phyloP scores from a whole-genome alignment of 2,888 invertebrate genomes.

The Andrena praecox region DNA sequence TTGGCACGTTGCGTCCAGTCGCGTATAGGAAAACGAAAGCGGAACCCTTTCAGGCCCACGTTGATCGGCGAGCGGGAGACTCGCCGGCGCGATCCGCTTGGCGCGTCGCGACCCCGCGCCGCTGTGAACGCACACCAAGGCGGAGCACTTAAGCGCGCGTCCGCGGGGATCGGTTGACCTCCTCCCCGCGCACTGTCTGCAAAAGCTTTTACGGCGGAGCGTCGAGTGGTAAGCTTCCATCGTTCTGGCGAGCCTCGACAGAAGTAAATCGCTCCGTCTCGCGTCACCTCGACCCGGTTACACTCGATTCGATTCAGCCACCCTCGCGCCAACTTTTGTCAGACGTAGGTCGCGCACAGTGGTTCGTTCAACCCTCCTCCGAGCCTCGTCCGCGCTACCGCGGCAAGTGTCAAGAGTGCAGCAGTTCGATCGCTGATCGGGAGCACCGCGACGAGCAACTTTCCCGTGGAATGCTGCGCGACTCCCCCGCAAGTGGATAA shows the following conservation, averaged over 20 bases:
- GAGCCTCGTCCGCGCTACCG: background rate
- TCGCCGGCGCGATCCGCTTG: background rate
- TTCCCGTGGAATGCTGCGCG: background rate
- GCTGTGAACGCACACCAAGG: conserved; percentile 37
- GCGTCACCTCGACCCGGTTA: background rate
- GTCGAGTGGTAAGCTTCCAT: conserved; percentile 62
- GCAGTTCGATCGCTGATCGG: conserved; percentile 1
- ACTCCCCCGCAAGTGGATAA: conserved; percentile 48
- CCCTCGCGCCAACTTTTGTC: background rate
- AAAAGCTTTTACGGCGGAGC: conserved; percentile 70
- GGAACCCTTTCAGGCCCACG: background rate
- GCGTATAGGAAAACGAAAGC: too few species aligned
- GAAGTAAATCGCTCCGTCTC: conserved; percentile 44
- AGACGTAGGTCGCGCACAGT: background rate
- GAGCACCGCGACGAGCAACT: conserved; percentile 3
- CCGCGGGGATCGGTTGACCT: conserved; percentile 67
- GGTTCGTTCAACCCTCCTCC: background rate
- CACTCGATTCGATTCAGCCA: conserved; percentile 23
- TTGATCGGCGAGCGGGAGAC: too few species aligned
- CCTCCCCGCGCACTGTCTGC: conserved; percentile 68
- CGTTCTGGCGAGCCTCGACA: conserved; percentile 47
- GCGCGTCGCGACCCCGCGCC: conserved; percentile 16
- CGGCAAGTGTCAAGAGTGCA: background rate
- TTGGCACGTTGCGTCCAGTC: too few species aligned
- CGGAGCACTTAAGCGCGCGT: conserved; percentile 58